Conservation (phyloP, 2,113 vertebrate species). For the Procavia capensis region DNA sequence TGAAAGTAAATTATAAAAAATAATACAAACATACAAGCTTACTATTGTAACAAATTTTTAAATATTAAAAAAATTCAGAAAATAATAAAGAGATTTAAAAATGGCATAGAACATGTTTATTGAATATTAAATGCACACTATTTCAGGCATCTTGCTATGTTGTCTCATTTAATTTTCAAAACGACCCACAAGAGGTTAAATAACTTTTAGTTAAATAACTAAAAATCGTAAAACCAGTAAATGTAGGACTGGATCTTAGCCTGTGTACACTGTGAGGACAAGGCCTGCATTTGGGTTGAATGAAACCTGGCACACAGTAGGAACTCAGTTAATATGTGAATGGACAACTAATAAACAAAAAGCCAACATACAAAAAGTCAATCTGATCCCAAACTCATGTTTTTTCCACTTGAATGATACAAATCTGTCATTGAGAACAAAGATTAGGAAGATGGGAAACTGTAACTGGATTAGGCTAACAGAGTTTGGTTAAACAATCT, state of each 20-base stretch:
- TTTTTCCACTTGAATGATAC: background rate
- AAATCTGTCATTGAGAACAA: conserved; percentile 31
- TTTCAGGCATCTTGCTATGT: conserved; percentile 34
- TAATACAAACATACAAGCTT: conserved; percentile 1
- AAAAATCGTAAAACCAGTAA: background rate
- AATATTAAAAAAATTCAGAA: background rate
- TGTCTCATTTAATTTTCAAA: conserved; percentile 54
- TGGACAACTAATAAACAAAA: background rate
- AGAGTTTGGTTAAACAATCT: background rate
- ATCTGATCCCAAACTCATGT: background rate
- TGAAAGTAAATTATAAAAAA: background rate
- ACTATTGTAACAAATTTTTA: conserved; percentile 35
- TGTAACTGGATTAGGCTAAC: background rate
- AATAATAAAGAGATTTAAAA: conserved; percentile 50
- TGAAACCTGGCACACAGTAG: background rate
- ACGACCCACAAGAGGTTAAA: conserved; percentile 40
- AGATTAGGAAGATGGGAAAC: background rate
- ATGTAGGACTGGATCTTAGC: background rate
- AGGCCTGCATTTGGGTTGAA: background rate
- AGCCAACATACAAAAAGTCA: background rate
- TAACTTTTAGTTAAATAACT: no score
- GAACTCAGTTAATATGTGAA: background rate
- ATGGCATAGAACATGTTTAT: background rate
- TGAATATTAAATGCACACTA: conserved; percentile 36
- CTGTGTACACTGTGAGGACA: background rate